Conservation (phyloP, 2,113 vertebrate genomes). For the Macheiramphus alcinus region DNA sequence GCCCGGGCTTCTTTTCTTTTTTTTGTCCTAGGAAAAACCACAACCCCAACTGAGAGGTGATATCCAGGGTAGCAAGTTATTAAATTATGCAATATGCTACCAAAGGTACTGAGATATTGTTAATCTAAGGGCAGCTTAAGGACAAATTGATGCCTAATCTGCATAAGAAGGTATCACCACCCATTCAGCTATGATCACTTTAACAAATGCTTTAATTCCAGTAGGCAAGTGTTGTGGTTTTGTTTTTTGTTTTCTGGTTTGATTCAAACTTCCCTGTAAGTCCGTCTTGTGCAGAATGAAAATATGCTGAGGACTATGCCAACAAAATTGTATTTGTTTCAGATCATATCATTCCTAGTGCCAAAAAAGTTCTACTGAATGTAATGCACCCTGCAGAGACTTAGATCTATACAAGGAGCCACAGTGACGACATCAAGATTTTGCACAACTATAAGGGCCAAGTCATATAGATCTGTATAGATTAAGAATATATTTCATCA, state of each 20-base stretch:
- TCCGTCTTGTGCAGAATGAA: background rate
- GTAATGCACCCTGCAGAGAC: background rate
- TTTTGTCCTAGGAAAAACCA: background rate
- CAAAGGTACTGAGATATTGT: background rate
- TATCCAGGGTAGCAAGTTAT: background rate
- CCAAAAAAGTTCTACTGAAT: background rate
- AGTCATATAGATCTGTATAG: background rate
- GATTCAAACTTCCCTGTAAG: background rate
- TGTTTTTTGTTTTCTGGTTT: background rate
- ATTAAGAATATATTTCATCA: background rate
- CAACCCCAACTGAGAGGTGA: background rate
- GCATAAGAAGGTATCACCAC: background rate
- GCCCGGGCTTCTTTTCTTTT: no score
- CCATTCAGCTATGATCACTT: background rate
- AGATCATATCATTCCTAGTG: background rate
- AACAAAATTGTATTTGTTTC: background rate
- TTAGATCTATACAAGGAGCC: background rate
- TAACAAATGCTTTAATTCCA: background rate
- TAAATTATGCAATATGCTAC: background rate
- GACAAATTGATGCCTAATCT: background rate
- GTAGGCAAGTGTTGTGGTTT: background rate
- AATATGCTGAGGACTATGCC: background rate
- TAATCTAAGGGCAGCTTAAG: background rate
- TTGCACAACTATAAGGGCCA: background rate
- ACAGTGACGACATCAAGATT: rapidly evolving